Percentiles rank a stretch among this genome's conserved stretches.
Evolutionary conservation across 2,888 invertebrate species (phyloP).

Genomic region (Eulithis prunata): DNA sequence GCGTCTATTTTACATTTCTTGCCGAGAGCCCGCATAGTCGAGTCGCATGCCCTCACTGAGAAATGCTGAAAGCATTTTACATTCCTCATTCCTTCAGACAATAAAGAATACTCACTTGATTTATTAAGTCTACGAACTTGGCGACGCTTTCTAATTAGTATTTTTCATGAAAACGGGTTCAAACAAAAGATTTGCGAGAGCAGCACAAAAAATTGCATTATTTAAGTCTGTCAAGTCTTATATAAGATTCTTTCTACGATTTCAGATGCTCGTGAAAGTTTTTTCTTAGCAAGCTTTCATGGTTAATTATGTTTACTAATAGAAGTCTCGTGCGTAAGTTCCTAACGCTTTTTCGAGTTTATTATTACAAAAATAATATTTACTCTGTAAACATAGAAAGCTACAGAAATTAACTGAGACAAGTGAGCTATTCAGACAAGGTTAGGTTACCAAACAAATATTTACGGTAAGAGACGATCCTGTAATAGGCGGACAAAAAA

Average conservation of each 20-base stretch:
- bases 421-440: constrained; percentile 2
- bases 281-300: neutral
- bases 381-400: neutral
- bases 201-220: constrained; percentile 34
- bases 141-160: constrained; percentile 35
- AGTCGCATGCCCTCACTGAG: constrained; percentile 7
- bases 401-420: neutral
- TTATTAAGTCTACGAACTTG: constrained; percentile 33
- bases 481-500: constrained; percentile 2
- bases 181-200: constrained; percentile 34
- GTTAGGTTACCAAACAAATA: constrained; percentile 13
- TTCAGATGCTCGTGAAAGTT: neutral
- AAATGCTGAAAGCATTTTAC: constrained; percentile 8
- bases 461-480: constrained; percentile 4
- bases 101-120: constrained; percentile 27
- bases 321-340: too few relatives aligned
- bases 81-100: constrained; percentile 17
- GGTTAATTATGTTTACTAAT: neutral
- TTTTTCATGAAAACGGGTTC: constrained; percentile 26
- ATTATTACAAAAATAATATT: neutral
- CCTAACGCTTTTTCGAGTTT: too few relatives aligned
- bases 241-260: neutral
- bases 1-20: constrained; percentile 11
- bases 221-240: constrained; percentile 34
- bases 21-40: constrained; percentile 2